These are phyloP conservation scores for Caerostris extrusa DNA, from an alignment of 1,140 invertebrate species.

Conservation along the genomic window DNA sequence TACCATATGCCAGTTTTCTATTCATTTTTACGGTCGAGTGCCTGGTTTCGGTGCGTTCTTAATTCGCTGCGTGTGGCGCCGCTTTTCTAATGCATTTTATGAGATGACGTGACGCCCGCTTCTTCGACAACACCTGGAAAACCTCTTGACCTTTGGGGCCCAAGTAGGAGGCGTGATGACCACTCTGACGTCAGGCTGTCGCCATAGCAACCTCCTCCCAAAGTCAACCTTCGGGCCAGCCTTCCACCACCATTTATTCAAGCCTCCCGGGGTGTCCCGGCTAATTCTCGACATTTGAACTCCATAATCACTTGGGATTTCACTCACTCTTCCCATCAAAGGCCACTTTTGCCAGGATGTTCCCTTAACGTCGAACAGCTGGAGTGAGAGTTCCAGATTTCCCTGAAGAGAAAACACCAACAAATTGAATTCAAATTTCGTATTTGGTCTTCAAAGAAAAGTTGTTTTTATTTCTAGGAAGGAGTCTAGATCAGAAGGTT, in stretches of 20 bases:
- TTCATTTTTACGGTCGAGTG: no score
- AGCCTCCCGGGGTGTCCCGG: not conserved
- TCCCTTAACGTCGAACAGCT: not conserved
- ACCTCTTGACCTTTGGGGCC: constrained; percentile 60
- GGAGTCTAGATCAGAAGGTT: not conserved
- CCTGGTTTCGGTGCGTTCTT: not conserved
- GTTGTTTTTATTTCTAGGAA: not conserved
- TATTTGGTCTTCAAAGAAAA: no score
- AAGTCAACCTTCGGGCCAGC: constrained; percentile 61
- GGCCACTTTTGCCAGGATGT: constrained; percentile 3
- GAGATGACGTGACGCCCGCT: constrained; percentile 12
- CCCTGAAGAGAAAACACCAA: no score
- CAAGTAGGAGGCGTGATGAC: constrained; percentile 61
- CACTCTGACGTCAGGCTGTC: constrained; percentile 70
- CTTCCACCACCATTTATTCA: constrained; percentile 50
- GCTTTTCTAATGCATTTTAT: constrained; percentile 22
- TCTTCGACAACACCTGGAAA: constrained; percentile 5
- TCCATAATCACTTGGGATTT: constrained; percentile 43
- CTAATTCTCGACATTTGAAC: constrained; percentile 62
- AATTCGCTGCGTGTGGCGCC: constrained; percentile 11
- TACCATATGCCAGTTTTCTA: no score
- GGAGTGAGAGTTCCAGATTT: no score
- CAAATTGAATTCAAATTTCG: no score
- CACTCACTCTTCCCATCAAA: not conserved
- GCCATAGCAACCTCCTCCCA: constrained; percentile 63